Evolutionary conservation across 2,888 invertebrate genomes (phyloP).

Genomic region (Melanostoma mellinum): DNA sequence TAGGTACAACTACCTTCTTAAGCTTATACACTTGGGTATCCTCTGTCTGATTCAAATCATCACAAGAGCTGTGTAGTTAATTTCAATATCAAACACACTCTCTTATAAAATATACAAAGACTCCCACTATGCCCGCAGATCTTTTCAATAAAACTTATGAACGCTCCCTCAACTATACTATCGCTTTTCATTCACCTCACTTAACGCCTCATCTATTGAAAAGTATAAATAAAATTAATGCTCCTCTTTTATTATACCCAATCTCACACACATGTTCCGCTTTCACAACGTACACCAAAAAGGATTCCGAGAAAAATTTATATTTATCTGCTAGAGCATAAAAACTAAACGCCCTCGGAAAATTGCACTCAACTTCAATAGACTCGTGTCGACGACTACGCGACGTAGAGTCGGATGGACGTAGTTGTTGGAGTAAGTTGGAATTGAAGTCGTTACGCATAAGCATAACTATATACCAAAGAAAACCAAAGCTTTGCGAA

Average conservation of each 20-base stretch:
- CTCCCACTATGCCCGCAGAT: neutral
- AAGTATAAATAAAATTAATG: constrained; percentile 71
- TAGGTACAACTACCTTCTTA: too few relatives aligned
- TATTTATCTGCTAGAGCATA: constrained; percentile 40
- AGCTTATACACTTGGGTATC: too few relatives aligned
- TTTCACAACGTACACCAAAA: constrained; percentile 2
- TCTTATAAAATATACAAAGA: neutral
- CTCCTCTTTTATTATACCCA: constrained; percentile 62
- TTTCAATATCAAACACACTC: neutral
- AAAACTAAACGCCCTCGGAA: constrained; percentile 58
- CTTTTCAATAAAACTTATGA: constrained; percentile 65
- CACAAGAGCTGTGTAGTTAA: neutral
- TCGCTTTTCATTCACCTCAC: constrained; percentile 68
- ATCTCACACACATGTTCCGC: constrained; percentile 23
- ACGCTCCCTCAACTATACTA: constrained; percentile 39
- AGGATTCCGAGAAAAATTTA: constrained; percentile 30
- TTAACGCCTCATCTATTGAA: constrained; percentile 65
- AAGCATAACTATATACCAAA: neutral
- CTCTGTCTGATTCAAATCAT: too few relatives aligned
- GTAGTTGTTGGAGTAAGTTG: neutral
- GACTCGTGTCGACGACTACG: constrained; percentile 12
- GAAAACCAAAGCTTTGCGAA: constrained; percentile 9
- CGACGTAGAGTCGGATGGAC: neutral
- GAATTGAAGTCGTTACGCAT: neutral
- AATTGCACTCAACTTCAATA: constrained; percentile 63